Base-by-base conservation (phyloP, 2,888 invertebrate species). In the Neoascia interrupta region DNA sequence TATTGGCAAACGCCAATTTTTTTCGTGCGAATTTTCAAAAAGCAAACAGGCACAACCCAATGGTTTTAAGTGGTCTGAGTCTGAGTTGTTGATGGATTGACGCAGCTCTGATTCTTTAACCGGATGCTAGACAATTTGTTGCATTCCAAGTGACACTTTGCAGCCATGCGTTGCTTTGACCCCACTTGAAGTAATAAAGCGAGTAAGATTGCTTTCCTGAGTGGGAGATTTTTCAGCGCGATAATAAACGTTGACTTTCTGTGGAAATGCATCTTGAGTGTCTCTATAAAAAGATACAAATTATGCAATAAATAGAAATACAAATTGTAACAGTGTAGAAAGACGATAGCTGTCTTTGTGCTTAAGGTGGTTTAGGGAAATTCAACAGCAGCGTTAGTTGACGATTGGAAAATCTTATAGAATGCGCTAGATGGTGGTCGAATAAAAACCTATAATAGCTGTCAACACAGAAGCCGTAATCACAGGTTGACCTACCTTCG, bases 261-360 rank as follows among this genome's bases (percentile, higher is more conserved):
- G n/a, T n/a, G n/a, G n/a, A n/a, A n/a, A 43, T 31, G 28, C 21
- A 5, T 47, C 72, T 76, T 79, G 73, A 73, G 61, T 56, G 49
- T 63, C 37, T 31, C 61, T 73, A 79, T 73, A 79, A 79, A 61
- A 61, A 58, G 66, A 73, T 47, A 61, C 73, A 73, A n/a, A 79
- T 79, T 73, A 73, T 66, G 79, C 36, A 61, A 68, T 73, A 79
- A n/a, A 79, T 79, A 43, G 54, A 73, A 49, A 79, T 73, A 72
- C 45, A 70, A n/a, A n/a, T n/a, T n/a, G n/a, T n/a, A n/a, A n/a
- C n/a, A n/a, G n/a, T n/a, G n/a, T n/a, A n/a, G n/a, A n/a, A n/a
- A n/a, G n/a, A n/a, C n/a, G n/a, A n/a, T n/a, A n/a, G n/a, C n/a
- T n/a, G n/a, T n/a, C n/a, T n/a, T n/a, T n/a, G n/a, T n/a, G n/a